Base-by-base conservation (phyloP, 35 echinoderm and acorn worm genomes). In the Apostichopus parvimensis region DNA sequence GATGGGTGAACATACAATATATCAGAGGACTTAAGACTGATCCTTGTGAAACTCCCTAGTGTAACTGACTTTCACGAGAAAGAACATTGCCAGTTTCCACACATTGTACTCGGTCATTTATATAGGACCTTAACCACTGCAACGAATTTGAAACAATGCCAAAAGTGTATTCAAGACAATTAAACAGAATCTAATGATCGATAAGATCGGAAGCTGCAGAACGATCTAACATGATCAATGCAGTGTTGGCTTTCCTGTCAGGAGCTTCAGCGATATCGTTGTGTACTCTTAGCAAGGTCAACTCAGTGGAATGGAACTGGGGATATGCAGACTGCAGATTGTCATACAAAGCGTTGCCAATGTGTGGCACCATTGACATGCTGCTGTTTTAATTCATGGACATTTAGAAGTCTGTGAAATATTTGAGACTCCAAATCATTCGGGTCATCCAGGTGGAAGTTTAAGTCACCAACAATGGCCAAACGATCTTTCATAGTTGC, bases 181-280 rank as follows among this genome's bases (percentile, higher is more conserved):
- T 20, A 56, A 95, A 64, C 8, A 95, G 90, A 8, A 92, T 87
- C 1, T 45, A 13, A 79, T 95, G 94, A 55, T 92, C 90, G 13
- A 95, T 79, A 28, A 70, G 62, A 87, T 95, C 82, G 70, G 92
- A 95, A 28, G 90, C 90, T 21, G 66, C 72, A 56, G 58, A 86
- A 8, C 89, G 90, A 71, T 95, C 94, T 22, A 95, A 66, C 54
- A 95, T 26, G 53, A 95, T 79, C 45, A 95, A 34, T 56, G 62
- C 58, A 77, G 81, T 79, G 12, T 68, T 58, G 11, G 9, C 56
- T 8, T 73, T 81, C 10, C 88, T 73, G 54, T 92, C 94, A 8
- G 79, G 81, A 17, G 81, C 73, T 54, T 57, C 25, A 53, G 88
- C 70, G 66, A 95, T 87, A 54, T 95, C 94, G 87, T 95, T 87